Conservation (phyloP, 1,140 invertebrate species). For the Zaprionus inermis region DNA sequence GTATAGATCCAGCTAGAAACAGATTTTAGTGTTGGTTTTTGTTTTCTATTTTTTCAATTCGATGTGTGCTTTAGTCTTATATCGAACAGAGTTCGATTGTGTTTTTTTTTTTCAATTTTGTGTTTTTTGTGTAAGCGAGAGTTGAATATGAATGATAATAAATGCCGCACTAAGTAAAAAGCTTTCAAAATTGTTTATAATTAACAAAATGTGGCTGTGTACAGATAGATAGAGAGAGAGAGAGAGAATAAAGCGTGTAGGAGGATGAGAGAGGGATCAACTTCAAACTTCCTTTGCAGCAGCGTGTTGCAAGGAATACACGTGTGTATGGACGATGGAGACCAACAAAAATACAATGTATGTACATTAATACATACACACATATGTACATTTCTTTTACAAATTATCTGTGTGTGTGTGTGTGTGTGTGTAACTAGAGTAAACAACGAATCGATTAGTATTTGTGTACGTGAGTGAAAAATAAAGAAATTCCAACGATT, state of each 20-base stretch:
- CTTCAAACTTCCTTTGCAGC: neutral
- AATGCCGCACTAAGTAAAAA: constrained; percentile 18
- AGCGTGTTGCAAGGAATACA: neutral
- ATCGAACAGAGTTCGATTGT: neutral
- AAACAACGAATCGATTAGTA: constrained; percentile 83
- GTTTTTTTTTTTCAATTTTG: constrained; percentile 7
- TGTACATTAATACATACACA: neutral
- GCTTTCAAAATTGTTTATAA: constrained; percentile 24
- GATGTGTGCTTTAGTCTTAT: neutral
- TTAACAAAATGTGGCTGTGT: constrained; percentile 9
- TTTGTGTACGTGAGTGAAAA: constrained; percentile 50
- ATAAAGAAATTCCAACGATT: constrained; percentile 33
- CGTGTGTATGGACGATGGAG: neutral
- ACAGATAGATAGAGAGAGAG: neutral
- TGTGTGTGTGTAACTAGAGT: constrained; percentile 35
- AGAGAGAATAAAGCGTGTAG: constrained; percentile 29
- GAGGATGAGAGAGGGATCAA: neutral
- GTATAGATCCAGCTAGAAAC: constrained; percentile 76
- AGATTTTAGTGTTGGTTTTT: constrained; percentile 64
- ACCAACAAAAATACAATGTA: constrained; percentile 33
- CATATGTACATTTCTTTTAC: neutral
- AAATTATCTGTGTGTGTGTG: constrained; percentile 21
- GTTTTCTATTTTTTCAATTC: constrained; percentile 1
- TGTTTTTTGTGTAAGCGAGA: constrained; percentile 7
- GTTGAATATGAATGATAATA: constrained; percentile 11